Base-by-base conservation (phyloP, 2,888 invertebrate species). In the Tiliacea citrago region DNA sequence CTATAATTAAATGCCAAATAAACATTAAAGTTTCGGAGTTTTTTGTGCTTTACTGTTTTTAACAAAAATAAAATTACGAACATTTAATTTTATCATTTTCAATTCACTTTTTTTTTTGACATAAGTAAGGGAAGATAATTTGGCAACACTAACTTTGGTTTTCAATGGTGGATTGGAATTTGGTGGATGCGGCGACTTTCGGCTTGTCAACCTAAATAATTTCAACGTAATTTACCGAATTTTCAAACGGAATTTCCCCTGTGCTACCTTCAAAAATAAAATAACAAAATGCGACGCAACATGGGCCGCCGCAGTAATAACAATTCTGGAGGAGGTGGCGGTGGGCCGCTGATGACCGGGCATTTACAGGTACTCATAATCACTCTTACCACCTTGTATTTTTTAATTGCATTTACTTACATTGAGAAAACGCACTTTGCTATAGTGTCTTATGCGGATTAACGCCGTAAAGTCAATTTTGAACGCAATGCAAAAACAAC, bases 321-420 rank as follows among this genome's bases (percentile, higher is more conserved):
- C 45, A 75, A 71, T 75, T 12, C 35, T 16, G 58, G 68, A 16
- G 58, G 68, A 16, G 89, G 88, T n/a, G 47, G 65, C 24, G 63
- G 62, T 18, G 90, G 90, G 8, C 92, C 92, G 2, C 75, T 92
- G 68, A 81, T 90, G 81, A 91, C 92, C 9, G 88, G 87, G 60
- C 92, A 92, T 83, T 73, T 92, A 58, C 86, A 88, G 77, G 91
- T 92, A 85, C 8, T 35, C n/a, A 45, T 39, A 81, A 47, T 35
- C 18, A 29, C 21, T 24, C 8, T 18, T 39, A 45, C 29, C 29
- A 42, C 29, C 49, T 76, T 42, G 24, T 63, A 57, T 55, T 67
- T 47, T 24, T 18, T 0, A 49, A 21, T 21, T 60, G 21, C 12
- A 51, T 51, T n/a, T 12, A 55, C 16, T 13, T 75, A 9, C 2